These are phyloP conservation scores for Gastrophysa polygoni DNA, from an alignment of 2,888 invertebrate species.

Conservation along the genomic window DNA sequence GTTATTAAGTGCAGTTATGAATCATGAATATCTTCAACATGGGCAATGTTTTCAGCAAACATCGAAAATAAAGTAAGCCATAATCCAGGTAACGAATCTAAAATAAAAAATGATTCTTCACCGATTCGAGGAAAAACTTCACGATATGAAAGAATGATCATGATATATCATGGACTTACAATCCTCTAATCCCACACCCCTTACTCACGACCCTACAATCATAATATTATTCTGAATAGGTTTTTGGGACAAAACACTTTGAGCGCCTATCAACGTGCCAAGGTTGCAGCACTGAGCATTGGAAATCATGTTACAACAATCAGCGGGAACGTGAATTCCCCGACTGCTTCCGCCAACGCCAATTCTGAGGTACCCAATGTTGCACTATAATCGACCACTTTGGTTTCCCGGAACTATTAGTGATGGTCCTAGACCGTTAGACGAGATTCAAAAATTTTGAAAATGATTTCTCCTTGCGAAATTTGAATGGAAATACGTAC, in stretches of 20 bases:
- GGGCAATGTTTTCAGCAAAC: too few species aligned
- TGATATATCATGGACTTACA: too few species aligned
- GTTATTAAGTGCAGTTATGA: too few species aligned
- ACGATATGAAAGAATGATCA: too few species aligned
- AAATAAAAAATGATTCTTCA: too few species aligned
- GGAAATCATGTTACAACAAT: slow-evolving; percentile 61
- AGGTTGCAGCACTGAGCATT: slow-evolving; percentile 85
- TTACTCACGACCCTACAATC: too few species aligned
- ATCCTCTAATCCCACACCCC: too few species aligned
- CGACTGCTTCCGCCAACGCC: not conserved
- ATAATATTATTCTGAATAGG: slow-evolving; percentile 61
- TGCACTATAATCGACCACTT: not conserved
- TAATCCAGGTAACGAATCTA: too few species aligned
- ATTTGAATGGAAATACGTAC: not conserved
- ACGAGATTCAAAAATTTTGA: not conserved
- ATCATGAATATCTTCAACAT: too few species aligned
- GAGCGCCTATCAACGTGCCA: slow-evolving; percentile 89
- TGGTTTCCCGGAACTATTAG: not conserved
- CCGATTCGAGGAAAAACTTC: too few species aligned
- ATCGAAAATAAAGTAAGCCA: too few species aligned
- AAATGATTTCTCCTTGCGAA: not conserved
- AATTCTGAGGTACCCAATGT: not conserved
- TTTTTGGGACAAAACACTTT: slow-evolving; percentile 86
- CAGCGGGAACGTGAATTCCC: slow-evolving; percentile 60
- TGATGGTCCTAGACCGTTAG: not conserved